These are phyloP conservation scores for Diploptera punctata DNA, from an alignment of 2,888 invertebrate species.

Conservation along the genomic window DNA sequence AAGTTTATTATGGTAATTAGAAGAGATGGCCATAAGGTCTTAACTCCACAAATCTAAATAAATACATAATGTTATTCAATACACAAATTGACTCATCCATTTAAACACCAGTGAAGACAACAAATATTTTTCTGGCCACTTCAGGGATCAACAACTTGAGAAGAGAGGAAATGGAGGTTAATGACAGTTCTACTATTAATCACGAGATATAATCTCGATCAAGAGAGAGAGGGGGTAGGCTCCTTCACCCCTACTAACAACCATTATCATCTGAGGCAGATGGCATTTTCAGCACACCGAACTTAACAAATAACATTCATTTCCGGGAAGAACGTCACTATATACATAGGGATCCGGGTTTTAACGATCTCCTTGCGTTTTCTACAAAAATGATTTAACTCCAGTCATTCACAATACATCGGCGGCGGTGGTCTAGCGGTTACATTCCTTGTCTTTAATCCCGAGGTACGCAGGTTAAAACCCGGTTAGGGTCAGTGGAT, in stretches of 20 bases:
- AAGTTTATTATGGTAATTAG: too few relatives aligned
- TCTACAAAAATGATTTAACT: not conserved
- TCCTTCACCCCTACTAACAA: not conserved
- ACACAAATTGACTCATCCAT: not conserved
- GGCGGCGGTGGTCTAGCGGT: too few relatives aligned
- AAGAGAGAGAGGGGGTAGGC: not conserved
- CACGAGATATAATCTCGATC: constrained; percentile 21
- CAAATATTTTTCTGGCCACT: not conserved
- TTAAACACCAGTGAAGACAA: too few relatives aligned
- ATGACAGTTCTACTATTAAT: not conserved
- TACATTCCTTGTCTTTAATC: too few relatives aligned
- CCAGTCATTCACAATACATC: too few relatives aligned
- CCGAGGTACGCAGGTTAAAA: too few relatives aligned
- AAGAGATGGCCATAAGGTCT: too few relatives aligned
- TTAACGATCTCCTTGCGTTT: not conserved
- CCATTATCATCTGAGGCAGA: constrained; percentile 9
- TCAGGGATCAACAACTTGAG: constrained; percentile 8
- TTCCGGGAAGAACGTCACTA: not conserved
- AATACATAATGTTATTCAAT: too few relatives aligned
- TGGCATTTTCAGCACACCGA: not conserved
- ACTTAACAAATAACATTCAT: constrained; percentile 20
- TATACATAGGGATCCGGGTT: not conserved
- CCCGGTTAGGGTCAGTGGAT: too few relatives aligned
- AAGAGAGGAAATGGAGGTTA: not conserved
- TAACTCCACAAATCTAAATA: too few relatives aligned